phyloP scores from a whole-genome alignment of 2,113 vertebrate genomes.

The Ramphastos sulfuratus region DNA sequence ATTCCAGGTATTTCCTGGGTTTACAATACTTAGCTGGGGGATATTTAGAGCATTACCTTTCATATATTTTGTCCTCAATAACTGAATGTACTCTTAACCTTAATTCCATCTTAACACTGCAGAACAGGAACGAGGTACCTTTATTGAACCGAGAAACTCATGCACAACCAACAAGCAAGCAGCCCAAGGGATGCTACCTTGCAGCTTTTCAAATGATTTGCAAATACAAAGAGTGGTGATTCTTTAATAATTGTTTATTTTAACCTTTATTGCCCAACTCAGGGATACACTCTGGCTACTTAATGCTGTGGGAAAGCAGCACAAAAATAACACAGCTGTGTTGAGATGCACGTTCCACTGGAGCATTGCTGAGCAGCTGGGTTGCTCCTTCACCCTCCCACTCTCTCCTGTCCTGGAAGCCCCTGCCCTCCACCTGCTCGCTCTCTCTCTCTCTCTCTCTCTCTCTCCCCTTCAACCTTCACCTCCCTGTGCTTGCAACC shows the following conservation, averaged over 20 bases:
- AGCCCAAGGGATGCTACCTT: background rate
- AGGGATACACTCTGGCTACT: constrained; percentile 58
- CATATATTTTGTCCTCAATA: background rate
- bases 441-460: background rate
- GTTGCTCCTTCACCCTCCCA: background rate
- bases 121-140: background rate
- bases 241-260: constrained; percentile 58
- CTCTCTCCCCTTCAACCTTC: background rate
- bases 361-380: constrained; percentile 2
- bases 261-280: constrained; percentile 47
- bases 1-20: background rate
- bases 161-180: background rate
- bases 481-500: background rate
- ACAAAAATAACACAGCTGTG: constrained; percentile 27
- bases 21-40: background rate
- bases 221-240: background rate
- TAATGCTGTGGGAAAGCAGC: constrained; percentile 47
- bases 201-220: constrained; percentile 30
- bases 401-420: background rate
- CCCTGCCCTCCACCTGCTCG: background rate
- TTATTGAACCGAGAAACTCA: background rate
- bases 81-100: background rate
- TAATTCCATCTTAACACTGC: background rate
- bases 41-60: background rate
- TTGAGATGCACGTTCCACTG: background rate